A percentile compares a stretch with the other conserved stretches of the same genome.
Conservation (phyloP, 2,113 vertebrate species). For the Indicator maculatus region DNA sequence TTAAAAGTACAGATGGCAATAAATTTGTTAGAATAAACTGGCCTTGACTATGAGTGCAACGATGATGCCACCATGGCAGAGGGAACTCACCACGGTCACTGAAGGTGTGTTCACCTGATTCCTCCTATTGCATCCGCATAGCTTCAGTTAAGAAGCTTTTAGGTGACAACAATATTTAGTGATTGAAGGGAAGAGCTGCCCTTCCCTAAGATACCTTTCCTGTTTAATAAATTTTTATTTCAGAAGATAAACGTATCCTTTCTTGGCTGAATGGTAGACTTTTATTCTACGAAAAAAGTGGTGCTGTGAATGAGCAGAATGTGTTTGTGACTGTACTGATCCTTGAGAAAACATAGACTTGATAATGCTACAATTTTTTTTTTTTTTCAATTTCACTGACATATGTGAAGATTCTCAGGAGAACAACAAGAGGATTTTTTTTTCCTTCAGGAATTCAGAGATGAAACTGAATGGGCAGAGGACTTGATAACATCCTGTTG, state of each 20-base stretch:
- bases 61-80: not conserved
- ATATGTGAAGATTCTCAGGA: slow-evolving; percentile 43
- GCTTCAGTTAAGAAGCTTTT: not conserved
- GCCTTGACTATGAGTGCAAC: not conserved
- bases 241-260: slow-evolving; percentile 2
- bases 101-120: not conserved
- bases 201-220: slow-evolving; percentile 4
- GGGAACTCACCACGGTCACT: not conserved
- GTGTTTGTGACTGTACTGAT: not conserved
- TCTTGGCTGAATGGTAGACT: not conserved
- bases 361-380: not conserved
- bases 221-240: not conserved
- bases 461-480: slow-evolving; percentile 21
- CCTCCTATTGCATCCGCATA: not conserved
- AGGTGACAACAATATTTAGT: not conserved
- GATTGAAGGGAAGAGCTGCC: not conserved
- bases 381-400: not conserved
- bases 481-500: slow-evolving; percentile 1
- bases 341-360: slow-evolving; percentile 12
- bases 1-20: not conserved
- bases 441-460: slow-evolving; percentile 19
- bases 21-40: not conserved
- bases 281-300: not conserved
- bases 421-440: slow-evolving; percentile 28
- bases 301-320: slow-evolving; percentile 15